phyloP scores from a whole-genome alignment of 2,888 invertebrate species.

The Euphydryas editha region DNA sequence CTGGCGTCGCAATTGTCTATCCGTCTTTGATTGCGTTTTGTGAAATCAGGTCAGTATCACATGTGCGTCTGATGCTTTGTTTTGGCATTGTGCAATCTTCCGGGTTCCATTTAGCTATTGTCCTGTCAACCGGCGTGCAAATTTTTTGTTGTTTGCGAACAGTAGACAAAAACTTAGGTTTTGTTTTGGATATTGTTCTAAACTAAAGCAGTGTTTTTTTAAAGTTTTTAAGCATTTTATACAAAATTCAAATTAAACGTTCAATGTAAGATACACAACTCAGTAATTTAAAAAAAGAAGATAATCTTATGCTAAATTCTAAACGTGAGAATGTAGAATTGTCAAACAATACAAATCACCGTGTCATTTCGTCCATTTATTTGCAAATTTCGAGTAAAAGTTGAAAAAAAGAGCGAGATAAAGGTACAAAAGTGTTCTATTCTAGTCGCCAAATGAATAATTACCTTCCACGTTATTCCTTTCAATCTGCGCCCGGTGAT shows the following conservation, averaged over 20 bases:
- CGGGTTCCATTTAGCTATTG: constrained; percentile 67
- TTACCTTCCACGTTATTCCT: constrained; percentile 82
- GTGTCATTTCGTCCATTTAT: constrained; percentile 80
- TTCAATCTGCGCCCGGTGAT: constrained; percentile 80
- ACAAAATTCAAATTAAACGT: background rate
- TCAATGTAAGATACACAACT: background rate
- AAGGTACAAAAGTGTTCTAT: constrained; percentile 83
- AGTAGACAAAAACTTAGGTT: constrained; percentile 22
- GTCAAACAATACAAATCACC: constrained; percentile 76
- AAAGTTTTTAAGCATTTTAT: background rate
- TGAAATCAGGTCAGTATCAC: constrained; percentile 81
- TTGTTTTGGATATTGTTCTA: constrained; percentile 30
- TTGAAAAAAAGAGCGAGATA: constrained; percentile 78
- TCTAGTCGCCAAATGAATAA: constrained; percentile 84
- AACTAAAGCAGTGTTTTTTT: constrained; percentile 46
- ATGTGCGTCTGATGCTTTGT: constrained; percentile 73
- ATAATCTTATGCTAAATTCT: constrained; percentile 9
- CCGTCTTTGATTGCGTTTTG: constrained; percentile 60
- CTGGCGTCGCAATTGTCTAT: constrained; percentile 64
- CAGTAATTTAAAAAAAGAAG: background rate
- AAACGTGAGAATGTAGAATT: constrained; percentile 72
- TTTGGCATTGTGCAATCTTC: constrained; percentile 75
- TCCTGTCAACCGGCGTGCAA: constrained; percentile 65
- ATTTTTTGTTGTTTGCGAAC: constrained; percentile 61
- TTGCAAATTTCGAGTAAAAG: constrained; percentile 83